phyloP scores from a whole-genome alignment of 2,888 invertebrate genomes.

The Branchinecta sandiegonensis region DNA sequence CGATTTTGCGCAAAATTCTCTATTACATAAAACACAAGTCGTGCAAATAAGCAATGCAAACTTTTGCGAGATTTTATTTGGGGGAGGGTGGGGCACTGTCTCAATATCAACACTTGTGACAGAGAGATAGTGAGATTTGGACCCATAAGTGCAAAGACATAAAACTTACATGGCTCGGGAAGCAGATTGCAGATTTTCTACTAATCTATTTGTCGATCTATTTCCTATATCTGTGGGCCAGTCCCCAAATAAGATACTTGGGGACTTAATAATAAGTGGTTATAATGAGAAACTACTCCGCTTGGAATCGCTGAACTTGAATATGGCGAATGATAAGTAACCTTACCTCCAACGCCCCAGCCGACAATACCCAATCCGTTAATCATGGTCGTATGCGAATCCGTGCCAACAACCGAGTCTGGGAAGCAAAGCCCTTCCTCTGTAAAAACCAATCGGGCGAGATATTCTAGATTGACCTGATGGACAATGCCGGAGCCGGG shows the following conservation, averaged over 20 bases:
- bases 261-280: neutral
- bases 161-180: too few relatives aligned
- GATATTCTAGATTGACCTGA: constrained; percentile 92
- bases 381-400: constrained; percentile 98
- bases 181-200: too few relatives aligned
- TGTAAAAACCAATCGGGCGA: constrained; percentile 77
- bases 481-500: constrained; percentile 97
- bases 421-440: constrained; percentile 54
- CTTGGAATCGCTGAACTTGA: too few relatives aligned
- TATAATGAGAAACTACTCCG: neutral
- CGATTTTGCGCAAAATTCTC: too few relatives aligned
- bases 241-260: neutral
- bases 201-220: too few relatives aligned
- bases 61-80: too few relatives aligned
- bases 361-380: constrained; percentile 91
- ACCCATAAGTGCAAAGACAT: too few relatives aligned
- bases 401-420: constrained; percentile 89
- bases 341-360: constrained; percentile 75
- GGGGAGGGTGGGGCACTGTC: too few relatives aligned
- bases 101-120: too few relatives aligned
- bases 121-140: too few relatives aligned
- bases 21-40: too few relatives aligned
- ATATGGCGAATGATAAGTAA: neutral
- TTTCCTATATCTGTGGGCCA: neutral
- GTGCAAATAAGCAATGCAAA: too few relatives aligned